Percentiles rank a stretch among this genome's conserved stretches.
Evolutionary conservation across 2,888 invertebrate genomes (phyloP).

Genomic region (Ophraella communa): DNA sequence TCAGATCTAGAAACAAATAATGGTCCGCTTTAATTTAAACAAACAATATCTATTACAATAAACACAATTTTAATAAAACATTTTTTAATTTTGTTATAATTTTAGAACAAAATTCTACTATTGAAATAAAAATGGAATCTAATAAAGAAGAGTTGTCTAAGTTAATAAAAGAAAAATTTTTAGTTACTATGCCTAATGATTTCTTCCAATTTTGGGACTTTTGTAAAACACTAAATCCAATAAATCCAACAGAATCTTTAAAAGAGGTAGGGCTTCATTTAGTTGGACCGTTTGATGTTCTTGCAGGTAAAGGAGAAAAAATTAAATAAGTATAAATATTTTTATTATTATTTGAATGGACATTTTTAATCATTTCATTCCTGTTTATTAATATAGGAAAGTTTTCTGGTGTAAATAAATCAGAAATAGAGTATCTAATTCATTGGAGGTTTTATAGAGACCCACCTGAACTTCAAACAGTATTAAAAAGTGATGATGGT

Average conservation of each 20-base stretch:
- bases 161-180: constrained; percentile 75
- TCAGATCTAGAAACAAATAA: background rate
- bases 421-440: constrained; percentile 70
- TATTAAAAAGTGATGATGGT: constrained; percentile 72
- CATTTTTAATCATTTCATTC: no score
- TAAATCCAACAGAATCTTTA: constrained; percentile 69
- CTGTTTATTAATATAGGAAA: no score
- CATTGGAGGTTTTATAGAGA: constrained; percentile 95
- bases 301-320: constrained; percentile 63
- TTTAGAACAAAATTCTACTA: background rate
- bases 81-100: background rate
- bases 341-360: no score
- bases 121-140: background rate
- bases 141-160: constrained; percentile 8
- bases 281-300: constrained; percentile 88
- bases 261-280: constrained; percentile 72
- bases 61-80: no score
- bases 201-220: constrained; percentile 87
- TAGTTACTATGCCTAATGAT: constrained; percentile 88
- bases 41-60: no score
- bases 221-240: constrained; percentile 65
- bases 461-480: constrained; percentile 92
- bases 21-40: background rate
- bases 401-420: constrained; percentile 38
- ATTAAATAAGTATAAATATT: background rate